Base-by-base conservation (phyloP, 30 jellyfish, hydroid and myxozoan genomes). In the Calvadosia cruxmelitensis region DNA sequence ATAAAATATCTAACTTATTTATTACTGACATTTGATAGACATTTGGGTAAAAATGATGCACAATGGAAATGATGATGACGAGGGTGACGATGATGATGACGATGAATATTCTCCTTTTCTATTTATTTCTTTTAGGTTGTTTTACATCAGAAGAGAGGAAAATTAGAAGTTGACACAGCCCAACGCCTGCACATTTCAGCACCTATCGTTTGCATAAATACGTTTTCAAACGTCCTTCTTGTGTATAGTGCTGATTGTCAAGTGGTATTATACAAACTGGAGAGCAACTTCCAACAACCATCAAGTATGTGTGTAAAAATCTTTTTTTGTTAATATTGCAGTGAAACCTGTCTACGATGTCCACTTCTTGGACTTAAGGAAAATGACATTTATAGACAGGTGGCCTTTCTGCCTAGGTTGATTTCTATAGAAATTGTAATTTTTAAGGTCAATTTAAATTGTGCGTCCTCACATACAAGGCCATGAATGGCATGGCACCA, bases 171-270 rank as follows among this genome's bases (percentile, higher is more conserved):
- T 12, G 50, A 53, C 27, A 34, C 66, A 13, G 92, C 94, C 24
- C 82, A 68, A 30, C 72, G 92, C 15, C 52, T 79, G 65, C 35
- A 72, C 53, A 33, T 71, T 10, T 71, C 61, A 2, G 72, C 95
- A 2, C 98, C 95, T 3, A 85, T 81, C 50, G 77, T 89, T 64
- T 77, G 81, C 1, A 82, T 87, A 53, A 87, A 87, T 70, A 70
- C 81, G 31, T 87, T 72, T 71, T 82, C 79, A 29, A 81, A 80
- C 29, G 76, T 81, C 25, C 76, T 87, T 53, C 63, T 87, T 57
- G 85, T 87, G 31, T 87, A 80, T 78, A 67, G 84, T 2, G 85
- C 97, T 20, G 97, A 80, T 35, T 87, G 94, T 48, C 61, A 48
- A 24, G 94, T 87, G 25, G 34, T 78, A 1, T 87, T 87, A 73